Base-by-base conservation (phyloP, 2,797 vertebrate genomes). In the Fistularia tabacaria region DNA sequence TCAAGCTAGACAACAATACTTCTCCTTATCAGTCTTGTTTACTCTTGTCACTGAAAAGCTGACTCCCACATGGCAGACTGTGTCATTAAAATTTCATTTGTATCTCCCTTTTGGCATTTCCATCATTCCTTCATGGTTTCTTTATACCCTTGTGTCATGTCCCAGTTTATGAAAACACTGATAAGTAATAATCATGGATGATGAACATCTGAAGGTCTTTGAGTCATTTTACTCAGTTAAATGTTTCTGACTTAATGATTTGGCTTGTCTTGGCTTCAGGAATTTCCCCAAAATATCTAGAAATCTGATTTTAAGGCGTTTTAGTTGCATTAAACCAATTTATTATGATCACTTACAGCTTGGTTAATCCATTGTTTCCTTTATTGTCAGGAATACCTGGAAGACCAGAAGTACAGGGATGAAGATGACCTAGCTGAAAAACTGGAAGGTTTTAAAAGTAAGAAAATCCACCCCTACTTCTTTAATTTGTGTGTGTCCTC, bases 381-480 rank as follows among this genome's bases (percentile, higher is more conserved):
- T 43, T 3, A 41, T 54, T 10, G 40, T 38, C 57, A 99, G 96
- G 96, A 99, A 75, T 98, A 93, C 69, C 84, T 99, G 81, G 94
- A 93, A 73, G 96, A 99, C 85, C 94, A 98, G 65, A 98, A 98
- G 79, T 99, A 95, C 87, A 90, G 91, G 1, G 92, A 99, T 84
- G 95, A 96, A 77, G 96, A 99, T 46, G 93, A 95, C 76, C 88
- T 99, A 73, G 85, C 91, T 0, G 92, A 95, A 36, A 99, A 98
- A 74, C 66, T 99, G 56, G 91, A 94, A 7, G 89, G 92, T 56
- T 95, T 96, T 69, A 99, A 99, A 93, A 97, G 97, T 99, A 89
- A 94, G 90, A 12, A 49, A 42, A 46, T 49, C 25, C 58, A 51
- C 7, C 46, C 36, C 9, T 52, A 9, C 40, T 60, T 36, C 55